A percentile compares a stretch with the other conserved stretches of the same genome.
Conservation (phyloP, 2,888 invertebrate species). For the Apocheima hispidaria region DNA sequence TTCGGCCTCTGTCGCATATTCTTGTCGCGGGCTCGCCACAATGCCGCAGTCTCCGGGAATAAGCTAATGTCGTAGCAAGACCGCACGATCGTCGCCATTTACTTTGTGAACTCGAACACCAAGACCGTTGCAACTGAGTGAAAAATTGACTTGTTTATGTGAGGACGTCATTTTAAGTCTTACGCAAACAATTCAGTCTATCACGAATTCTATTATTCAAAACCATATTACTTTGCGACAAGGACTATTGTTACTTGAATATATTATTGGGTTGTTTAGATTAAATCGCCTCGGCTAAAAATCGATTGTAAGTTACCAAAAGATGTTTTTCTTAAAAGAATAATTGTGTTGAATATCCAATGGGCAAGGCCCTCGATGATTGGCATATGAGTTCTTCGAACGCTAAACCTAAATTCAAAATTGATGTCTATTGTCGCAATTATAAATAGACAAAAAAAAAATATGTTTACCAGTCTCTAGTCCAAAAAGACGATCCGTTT, state of each 20-base stretch:
- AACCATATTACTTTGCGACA: conserved; percentile 48
- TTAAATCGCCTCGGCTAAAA: conserved; percentile 18
- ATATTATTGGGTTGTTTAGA: conserved; percentile 19
- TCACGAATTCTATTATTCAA: neutral
- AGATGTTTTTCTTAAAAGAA: conserved; percentile 48
- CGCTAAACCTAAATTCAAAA: conserved; percentile 47
- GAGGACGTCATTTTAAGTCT: neutral
- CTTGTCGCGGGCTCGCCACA: no score
- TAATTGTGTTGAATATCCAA: conserved; percentile 45
- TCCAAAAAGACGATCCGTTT: conserved; percentile 72
- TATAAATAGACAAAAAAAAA: conserved; percentile 61
- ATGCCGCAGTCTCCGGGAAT: neutral
- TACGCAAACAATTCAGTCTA: conserved; percentile 2
- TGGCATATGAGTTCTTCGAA: conserved; percentile 72
- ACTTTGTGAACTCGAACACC: neutral
- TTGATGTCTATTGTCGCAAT: conserved; percentile 60
- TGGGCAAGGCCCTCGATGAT: conserved; percentile 59
- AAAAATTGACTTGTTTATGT: conserved; percentile 1
- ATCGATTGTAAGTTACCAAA: conserved; percentile 39
- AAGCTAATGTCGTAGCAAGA: neutral
- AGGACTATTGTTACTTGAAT: conserved; percentile 44
- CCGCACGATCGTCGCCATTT: neutral
- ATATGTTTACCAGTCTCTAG: conserved; percentile 83
- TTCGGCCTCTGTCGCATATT: neutral
- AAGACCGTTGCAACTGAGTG: conserved; percentile 3